Evolutionary conservation across 2,888 invertebrate genomes (phyloP).

Genomic region (Apodemia mormo): DNA sequence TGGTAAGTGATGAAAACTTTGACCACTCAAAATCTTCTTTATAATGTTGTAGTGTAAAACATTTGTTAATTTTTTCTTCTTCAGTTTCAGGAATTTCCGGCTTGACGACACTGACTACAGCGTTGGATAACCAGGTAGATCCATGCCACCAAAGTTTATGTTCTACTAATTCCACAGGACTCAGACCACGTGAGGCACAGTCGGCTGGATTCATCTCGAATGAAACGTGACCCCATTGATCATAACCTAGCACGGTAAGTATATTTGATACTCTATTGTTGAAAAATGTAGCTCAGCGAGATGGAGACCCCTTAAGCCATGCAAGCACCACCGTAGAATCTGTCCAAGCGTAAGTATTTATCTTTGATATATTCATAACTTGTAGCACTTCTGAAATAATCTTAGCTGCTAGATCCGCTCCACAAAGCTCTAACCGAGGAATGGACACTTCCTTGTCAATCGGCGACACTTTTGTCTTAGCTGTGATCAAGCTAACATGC

Average conservation of each 20-base stretch:
- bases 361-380: conserved; percentile 19
- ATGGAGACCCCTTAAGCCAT: conserved; percentile 31
- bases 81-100: not conserved
- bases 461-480: conserved; percentile 29
- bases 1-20: too few relatives aligned
- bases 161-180: not conserved
- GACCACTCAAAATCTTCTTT: too few relatives aligned
- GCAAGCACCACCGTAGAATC: conserved; percentile 23
- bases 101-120: too few relatives aligned
- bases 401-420: conserved; percentile 9
- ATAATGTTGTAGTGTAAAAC: not conserved
- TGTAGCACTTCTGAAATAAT: conserved; percentile 23
- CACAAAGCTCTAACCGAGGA: conserved; percentile 23
- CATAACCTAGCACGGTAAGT: conserved; percentile 26
- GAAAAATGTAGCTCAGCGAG: conserved; percentile 27
- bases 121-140: conserved; percentile 16
- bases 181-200: conserved; percentile 18
- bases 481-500: conserved; percentile 22
- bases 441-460: conserved; percentile 22
- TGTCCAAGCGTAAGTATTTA: conserved; percentile 28
- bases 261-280: conserved; percentile 37
- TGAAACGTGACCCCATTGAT: conserved; percentile 30
- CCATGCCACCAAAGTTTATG: conserved; percentile 19
- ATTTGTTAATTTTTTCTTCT: not conserved
- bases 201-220: conserved; percentile 42